These are phyloP conservation scores for Charadrius vociferus DNA, from an alignment of 2,113 vertebrate species.

Conservation along the genomic window DNA sequence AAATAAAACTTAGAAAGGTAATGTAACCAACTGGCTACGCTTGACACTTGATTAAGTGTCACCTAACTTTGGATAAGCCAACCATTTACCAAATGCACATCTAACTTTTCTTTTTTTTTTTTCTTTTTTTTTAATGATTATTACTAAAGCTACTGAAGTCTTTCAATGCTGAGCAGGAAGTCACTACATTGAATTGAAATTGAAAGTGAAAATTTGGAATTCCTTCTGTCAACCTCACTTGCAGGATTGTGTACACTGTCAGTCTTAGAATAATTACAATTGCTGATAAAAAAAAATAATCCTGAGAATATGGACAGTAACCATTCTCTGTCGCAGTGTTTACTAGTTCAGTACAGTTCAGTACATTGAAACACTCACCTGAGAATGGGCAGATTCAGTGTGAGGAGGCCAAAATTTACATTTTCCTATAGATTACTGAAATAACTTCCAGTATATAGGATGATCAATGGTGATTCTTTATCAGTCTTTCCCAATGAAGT, in stretches of 20 bases:
- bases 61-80: not conserved
- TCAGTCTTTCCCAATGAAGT: not conserved
- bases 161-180: not conserved
- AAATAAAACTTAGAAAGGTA: not conserved
- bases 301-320: not conserved
- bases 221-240: not conserved
- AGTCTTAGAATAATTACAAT: not conserved
- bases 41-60: not conserved
- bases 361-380: not conserved
- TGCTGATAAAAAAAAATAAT: not conserved
- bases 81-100: not conserved
- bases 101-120: not conserved
- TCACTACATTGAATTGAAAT: not conserved
- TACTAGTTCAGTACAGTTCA: not conserved
- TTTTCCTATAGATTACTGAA: not conserved
- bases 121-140: not conserved
- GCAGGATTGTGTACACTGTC: fast-evolving
- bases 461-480: not conserved
- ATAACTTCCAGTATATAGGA: not conserved
- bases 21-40: not conserved
- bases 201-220: not conserved
- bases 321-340: not conserved
- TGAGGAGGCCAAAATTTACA: not conserved
- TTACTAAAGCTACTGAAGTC: not conserved
- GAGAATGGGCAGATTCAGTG: not conserved